Evolutionary conservation across 2,888 invertebrate genomes (phyloP), one percentile per base, ranked within the genome.

Genomic region (Imbricaverruca yamaguchii): DNA sequence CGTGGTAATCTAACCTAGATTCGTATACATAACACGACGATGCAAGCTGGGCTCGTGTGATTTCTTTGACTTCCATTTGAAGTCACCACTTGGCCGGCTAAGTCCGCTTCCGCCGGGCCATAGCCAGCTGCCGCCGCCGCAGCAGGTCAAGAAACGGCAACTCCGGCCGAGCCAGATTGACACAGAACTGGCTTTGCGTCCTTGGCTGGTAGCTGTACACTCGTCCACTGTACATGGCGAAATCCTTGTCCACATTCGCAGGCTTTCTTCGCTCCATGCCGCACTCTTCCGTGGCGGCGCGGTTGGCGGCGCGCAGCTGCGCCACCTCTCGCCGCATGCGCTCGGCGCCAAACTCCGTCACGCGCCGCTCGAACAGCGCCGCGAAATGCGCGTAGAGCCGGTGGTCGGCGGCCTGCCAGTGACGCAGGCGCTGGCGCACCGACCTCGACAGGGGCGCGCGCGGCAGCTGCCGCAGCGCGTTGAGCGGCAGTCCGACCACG

Each of bases 401-500:
- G 59, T 81, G 80, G 57, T 83, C 83, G 6, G 80, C 82, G 12
- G 80, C 65, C 55, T 81, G 81, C 84, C 84, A 85, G 57, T 81
- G 80, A 39, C 83, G 80, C 12, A 86, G 81, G 9, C 83, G 82
- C 13, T 81, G 81, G 12, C 82, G 80, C 11, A 83, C 83, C 69
- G 83, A 81, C 53, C 81, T 82, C 11, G 82, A 80, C 23, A 86
- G 82, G 39, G 82, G 82, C 11, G 80, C 82, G 39, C 82, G 84
- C 74, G 83, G 83, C 15, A 79, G 80, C 11, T 83, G 65, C 69
- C 84, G 83, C 10, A 85, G 82, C 2, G 84, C 84, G 82, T 86
- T 86, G 23, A 85, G 82, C 67, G 84, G 83, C 80, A 86, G 84
- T 63, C 83, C 83, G 25, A 85, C 83, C 8, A 86, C 83, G 82